Base-by-base conservation (phyloP, 2,888 invertebrate species). In the Opisthograptis luteolata region DNA sequence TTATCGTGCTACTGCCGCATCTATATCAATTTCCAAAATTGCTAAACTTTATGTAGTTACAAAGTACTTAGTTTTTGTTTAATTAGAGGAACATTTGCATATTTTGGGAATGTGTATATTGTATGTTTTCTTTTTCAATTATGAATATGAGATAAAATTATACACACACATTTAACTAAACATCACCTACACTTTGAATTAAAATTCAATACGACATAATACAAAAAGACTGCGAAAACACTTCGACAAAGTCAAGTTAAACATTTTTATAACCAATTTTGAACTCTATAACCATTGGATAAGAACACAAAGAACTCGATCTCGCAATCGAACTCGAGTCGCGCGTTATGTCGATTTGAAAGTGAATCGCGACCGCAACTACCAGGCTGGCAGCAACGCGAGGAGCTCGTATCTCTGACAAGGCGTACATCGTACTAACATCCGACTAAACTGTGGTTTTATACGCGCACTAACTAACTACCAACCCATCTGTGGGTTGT, bases 321-420 rank as follows among this genome's bases (percentile, higher is more conserved):
- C 10, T 20, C 40, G 32, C n/a, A 17, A 34, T 43, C 45, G 47
- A 39, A 44, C n/a, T 41, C 49, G 46, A 60, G 52, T 58, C 57
- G 54, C 59, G 66, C 64, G 66, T 70, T 69, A 67, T 64, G 63
- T 65, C 60, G 70, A 81, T 81, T 81, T 81, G 81, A 80, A 81
- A 81, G 81, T 79, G 76, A 77, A 70, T 68, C 66, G 73, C 73
- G 76, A 74, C 65, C 68, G 65, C 44, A 39, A 63, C 66, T 77
- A 80, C 81, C 55, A 81, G 68, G 81, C 73, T 66, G 58, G 39
- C 75, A 81, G 71, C 58, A 55, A 55, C 49, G 59, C 35, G 55
- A 69, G 64, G 68, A 71, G 70, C 42, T 45, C 32, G 37, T 42
- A 36, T 24, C 36, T 42, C 48, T 22, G 46, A 36, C 52, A 41